A percentile compares a stretch with the other conserved stretches of the same genome.
Conservation (phyloP, 2,113 vertebrate species). For the Cheilinus undulatus region DNA sequence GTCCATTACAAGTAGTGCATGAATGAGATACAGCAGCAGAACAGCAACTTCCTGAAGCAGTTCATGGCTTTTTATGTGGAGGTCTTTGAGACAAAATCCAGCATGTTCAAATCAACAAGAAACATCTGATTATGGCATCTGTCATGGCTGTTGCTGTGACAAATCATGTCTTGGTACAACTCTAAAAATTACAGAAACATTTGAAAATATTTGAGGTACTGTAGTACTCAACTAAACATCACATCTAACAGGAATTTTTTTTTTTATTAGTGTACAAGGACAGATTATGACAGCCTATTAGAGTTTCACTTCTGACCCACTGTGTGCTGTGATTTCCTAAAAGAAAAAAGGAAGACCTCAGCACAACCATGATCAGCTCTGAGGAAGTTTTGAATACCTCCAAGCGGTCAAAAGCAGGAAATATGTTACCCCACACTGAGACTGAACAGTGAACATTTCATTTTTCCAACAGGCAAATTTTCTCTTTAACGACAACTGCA, state of each 20-base stretch:
- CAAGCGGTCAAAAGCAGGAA: conserved; percentile 60
- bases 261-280: conserved; percentile 4
- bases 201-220: no score
- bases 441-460: neutral
- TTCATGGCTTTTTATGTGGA: no score
- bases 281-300: conserved; percentile 16
- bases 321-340: conserved; percentile 22
- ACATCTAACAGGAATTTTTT: neutral
- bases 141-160: no score
- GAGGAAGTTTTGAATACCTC: conserved; percentile 57
- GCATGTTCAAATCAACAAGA: no score
- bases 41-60: no score
- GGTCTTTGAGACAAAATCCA: no score
- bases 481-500: neutral
- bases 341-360: conserved; percentile 20
- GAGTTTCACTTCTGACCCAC: conserved; percentile 31
- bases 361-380: conserved; percentile 27
- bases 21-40: no score
- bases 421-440: conserved; percentile 4
- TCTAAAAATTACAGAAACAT: no score
- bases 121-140: no score
- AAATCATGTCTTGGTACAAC: no score
- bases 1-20: no score
- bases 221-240: no score
- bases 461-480: conserved; percentile 11